Conservation (phyloP, 2,113 vertebrate genomes). For the Dasyornis broadbenti region DNA sequence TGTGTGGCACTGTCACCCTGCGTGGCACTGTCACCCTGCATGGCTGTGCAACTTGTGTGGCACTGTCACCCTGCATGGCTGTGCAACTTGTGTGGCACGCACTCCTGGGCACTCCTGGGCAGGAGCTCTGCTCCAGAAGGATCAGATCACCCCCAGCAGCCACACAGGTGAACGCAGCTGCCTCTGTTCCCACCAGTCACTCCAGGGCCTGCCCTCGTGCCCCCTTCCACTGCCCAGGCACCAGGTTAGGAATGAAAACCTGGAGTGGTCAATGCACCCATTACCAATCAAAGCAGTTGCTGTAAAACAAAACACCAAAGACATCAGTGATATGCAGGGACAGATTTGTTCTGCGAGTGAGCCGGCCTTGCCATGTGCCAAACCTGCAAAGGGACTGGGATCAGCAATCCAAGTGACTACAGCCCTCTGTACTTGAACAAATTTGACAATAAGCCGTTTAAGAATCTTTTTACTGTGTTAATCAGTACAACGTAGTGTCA, state of each 20-base stretch:
- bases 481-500: not conserved
- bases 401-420: not conserved
- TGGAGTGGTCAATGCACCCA: not conserved
- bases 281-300: not conserved
- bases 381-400: not conserved
- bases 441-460: not conserved
- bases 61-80: no score
- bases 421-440: not conserved
- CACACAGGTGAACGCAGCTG: accelerated
- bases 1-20: not conserved
- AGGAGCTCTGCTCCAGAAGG: not conserved
- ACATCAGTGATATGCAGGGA: not conserved
- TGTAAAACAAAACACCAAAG: not conserved
- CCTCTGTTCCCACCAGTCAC: not conserved
- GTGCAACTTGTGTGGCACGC: no score
- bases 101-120: no score
- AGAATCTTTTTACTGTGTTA: not conserved
- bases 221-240: no score
- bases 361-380: accelerated
- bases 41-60: no score
- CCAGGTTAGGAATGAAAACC: not conserved
- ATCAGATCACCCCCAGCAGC: not conserved
- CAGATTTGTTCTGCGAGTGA: no score
- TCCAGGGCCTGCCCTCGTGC: not conserved
- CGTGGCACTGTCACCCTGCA: no score